A percentile compares a stretch with the other conserved stretches of the same genome.
Evolutionary conservation across 2,797 vertebrate genomes (phyloP).

Genomic region (Hephaestus fuliginosus): DNA sequence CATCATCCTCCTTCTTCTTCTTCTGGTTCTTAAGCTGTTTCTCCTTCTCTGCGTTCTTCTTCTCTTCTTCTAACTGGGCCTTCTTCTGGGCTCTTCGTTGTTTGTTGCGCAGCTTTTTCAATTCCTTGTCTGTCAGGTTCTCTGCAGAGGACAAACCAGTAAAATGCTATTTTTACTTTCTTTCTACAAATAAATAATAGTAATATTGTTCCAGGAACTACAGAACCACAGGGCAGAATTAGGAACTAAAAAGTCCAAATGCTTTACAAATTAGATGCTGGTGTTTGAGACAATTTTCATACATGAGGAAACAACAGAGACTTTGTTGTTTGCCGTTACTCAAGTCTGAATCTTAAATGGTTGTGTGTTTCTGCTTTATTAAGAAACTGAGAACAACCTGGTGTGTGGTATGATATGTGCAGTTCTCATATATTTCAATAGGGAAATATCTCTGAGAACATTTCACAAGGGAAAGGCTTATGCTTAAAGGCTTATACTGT

Average conservation of each 20-base stretch:
- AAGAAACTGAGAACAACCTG: too few relatives aligned
- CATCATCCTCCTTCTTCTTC: slow-evolving; percentile 95
- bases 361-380: neutral
- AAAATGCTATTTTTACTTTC: neutral
- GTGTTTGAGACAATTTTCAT: neutral
- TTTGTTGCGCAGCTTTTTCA: slow-evolving; percentile 95
- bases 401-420: neutral
- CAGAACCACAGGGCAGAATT: too few relatives aligned
- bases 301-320: neutral
- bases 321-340: neutral
- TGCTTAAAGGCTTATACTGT: too few relatives aligned
- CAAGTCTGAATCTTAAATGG: neutral
- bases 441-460: neutral
- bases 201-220: neutral
- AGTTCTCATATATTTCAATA: neutral
- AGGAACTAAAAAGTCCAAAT: neutral
- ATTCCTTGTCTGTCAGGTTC: slow-evolving; percentile 94
- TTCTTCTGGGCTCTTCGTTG: slow-evolving; percentile 95
- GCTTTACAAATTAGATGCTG: neutral
- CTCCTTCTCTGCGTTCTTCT: slow-evolving; percentile 95
- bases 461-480: neutral
- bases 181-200: neutral
- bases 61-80: slow-evolving; percentile 94
- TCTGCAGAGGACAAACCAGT: slow-evolving; percentile 72
- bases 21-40: slow-evolving; percentile 96